Evolutionary conservation across 2,888 invertebrate genomes (phyloP), one percentile per base, ranked within the genome.

Genomic region (Scaptomyza polygonia): DNA sequence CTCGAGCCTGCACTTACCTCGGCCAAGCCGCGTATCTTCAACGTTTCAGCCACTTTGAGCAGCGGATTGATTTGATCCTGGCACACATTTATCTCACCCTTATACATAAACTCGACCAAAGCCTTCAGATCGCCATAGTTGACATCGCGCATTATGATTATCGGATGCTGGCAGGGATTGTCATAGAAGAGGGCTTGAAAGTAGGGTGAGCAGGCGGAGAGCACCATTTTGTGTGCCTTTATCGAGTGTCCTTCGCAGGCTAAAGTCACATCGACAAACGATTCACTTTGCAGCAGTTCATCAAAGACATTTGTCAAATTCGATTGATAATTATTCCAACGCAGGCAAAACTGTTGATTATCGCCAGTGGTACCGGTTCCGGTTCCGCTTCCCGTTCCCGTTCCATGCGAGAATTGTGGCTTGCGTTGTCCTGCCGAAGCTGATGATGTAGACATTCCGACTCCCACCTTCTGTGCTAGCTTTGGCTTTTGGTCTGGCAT

Each of bases 71-170:
- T 96, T 92, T 97, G 97, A 82, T 97, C 97, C 92, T 97, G 97
- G 66, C 96, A 96, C 78, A 98, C 97, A 92, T 97, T 97, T 81
- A 98, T 97, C 93, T 98, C 97, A 8, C 98, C 98, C 90, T 96
- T 96, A 93, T 98, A 98, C 97, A 98, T 98, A 90, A 97, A 98
- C 91, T 97, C 97, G 65, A 98, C 97, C 65, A 96, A 95, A 55
- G 97, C 97, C 91, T 97, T 97, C 78, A 98, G 92, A 89, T 98
- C 97, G 67, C 95, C 95, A 94, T 96, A 97, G 91, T 96, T 96
- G 76, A 97, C 96, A 92, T 97, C 97, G 88, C 96, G 95, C 94
- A 98, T 95, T 74, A 98, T 97, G 85, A 97, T 96, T 83, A 98
- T 97, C 67, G 97, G 97, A 90, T 98, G 97, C 91, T 96, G 96